Conservation (phyloP, 1,140 invertebrate genomes). For the Drosophila setifemur region DNA sequence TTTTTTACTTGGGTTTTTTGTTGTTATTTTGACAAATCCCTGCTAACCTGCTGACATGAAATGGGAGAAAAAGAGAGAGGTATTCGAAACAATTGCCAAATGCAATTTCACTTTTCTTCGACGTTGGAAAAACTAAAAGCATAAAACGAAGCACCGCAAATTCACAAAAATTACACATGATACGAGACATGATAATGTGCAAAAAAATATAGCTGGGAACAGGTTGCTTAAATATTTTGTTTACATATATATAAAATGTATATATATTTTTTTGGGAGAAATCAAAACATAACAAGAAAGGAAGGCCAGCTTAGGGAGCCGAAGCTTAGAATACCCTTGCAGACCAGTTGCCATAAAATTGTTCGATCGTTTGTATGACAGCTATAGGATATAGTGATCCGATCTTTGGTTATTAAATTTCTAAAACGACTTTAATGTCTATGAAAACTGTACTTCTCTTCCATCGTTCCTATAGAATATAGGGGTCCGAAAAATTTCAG, state of each 20-base stretch:
- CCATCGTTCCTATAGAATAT: too few species aligned
- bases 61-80: slow-evolving; percentile 16
- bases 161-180: slow-evolving; percentile 40
- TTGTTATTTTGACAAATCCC: slow-evolving; percentile 56
- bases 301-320: too few species aligned
- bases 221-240: slow-evolving; percentile 51
- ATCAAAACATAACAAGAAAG: slow-evolving; percentile 48
- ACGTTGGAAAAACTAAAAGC: slow-evolving; percentile 55
- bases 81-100: slow-evolving; percentile 29
- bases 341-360: too few species aligned
- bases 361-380: too few species aligned
- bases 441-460: too few species aligned
- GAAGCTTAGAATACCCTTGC: too few species aligned
- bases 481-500: too few species aligned
- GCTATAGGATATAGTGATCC: too few species aligned
- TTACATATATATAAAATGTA: background rate
- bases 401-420: too few species aligned
- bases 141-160: slow-evolving; percentile 4
- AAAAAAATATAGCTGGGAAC: slow-evolving; percentile 61
- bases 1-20: background rate
- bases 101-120: slow-evolving; percentile 71
- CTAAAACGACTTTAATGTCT: too few species aligned
- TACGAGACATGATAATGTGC: slow-evolving; percentile 65
- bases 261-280: slow-evolving; percentile 56
- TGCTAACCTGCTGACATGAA: slow-evolving; percentile 75